Base-by-base conservation (phyloP, 2,888 invertebrate genomes). In the Amiota mariae region DNA sequence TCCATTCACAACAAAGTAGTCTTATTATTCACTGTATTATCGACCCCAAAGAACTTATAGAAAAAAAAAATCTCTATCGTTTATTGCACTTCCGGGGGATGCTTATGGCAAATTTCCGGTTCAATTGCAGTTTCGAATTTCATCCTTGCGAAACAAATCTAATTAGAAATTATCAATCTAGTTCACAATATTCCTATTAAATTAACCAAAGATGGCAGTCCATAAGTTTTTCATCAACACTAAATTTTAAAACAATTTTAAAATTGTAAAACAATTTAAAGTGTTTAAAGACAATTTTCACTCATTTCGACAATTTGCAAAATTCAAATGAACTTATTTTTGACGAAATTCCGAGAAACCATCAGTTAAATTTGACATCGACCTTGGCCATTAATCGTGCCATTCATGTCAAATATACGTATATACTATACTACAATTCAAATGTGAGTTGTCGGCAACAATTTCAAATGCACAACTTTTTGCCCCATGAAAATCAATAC, bases 371-470 rank as follows among this genome's bases (percentile, higher is more conserved):
- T 75, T 78, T 77, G 75, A 79, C 79, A 79, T 66, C 87, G 88
- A 88, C 87, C 87, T 87, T 87, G 87, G 79, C 82, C 81, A 86
- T 86, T 87, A 88, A 86, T 88, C 82, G 79, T 85, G 57, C 48
- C 72, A 71, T 80, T 81, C 82, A 82, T 72, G 82, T 80, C 79
- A 84, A 83, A 81, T 82, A 82, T 85, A 36, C 8, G 2, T 36
- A 36, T 36, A 6, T 36, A 24, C 2, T 24, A 24, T 2, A 3
- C 73, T 80, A 79, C 85, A 84, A 82, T 85, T 80, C 82, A 81
- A 85, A 81, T 86, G 85, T 84, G 85, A 84, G 79, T 83, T 81
- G 36, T 36, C 47, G 48, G 12, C 11, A 67, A 67, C 49, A 76
- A 72, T 73, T 75, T 68, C 47, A 72, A 66, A 63, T 72, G 74